Base-by-base conservation (phyloP, 2,797 vertebrate species). In the Anabacerthia variegaticeps region DNA sequence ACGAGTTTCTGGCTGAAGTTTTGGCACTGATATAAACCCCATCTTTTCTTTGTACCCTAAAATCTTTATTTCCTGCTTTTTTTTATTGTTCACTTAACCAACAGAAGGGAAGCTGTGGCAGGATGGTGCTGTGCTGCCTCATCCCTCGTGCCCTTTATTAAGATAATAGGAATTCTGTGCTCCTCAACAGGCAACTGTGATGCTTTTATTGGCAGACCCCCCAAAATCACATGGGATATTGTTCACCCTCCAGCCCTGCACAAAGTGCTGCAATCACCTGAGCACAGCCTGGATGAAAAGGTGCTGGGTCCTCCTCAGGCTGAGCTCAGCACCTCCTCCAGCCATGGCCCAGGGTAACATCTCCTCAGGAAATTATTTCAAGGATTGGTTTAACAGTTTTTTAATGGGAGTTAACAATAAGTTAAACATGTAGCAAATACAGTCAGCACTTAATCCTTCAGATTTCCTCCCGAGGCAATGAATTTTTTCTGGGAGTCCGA, bases 211-310 rank as follows among this genome's bases (percentile, higher is more conserved):
- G 76, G 37, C 68, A 62, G 18, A 37, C 30, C 21, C 32, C 43
- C 43, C 22, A 30, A 22, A 28, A 43, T 34, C 12, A 15, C 15
- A 3, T 0, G 8, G 34, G 36, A 4, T 7, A 6, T 1, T 24
- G 37, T 34, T 19, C 72, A 5, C 32, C 27, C 49, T 43, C 5
- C 0, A 19, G 48, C 75, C 55, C 54, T 24, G 65, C 36, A 21
- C 15, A 2, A 7, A 21, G 20, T 4, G 0, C 13, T 32, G 12
- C 34, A 22, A 3, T 22, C 43, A 20, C 0, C 44, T 43, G 71
- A 56, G 59, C 54, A 14, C 27, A 78, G 2, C 61, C 44, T 43
- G 61, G 34, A 4, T 24, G 74, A 19, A 48, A 63, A 85, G 59
- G 37, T n/a, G 15, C 52, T 18, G 76, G 32, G 77, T 12, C 37